These are phyloP conservation scores for Lysiphlebus fabarum DNA, from an alignment of 1,140 invertebrate species.

Conservation along the genomic window DNA sequence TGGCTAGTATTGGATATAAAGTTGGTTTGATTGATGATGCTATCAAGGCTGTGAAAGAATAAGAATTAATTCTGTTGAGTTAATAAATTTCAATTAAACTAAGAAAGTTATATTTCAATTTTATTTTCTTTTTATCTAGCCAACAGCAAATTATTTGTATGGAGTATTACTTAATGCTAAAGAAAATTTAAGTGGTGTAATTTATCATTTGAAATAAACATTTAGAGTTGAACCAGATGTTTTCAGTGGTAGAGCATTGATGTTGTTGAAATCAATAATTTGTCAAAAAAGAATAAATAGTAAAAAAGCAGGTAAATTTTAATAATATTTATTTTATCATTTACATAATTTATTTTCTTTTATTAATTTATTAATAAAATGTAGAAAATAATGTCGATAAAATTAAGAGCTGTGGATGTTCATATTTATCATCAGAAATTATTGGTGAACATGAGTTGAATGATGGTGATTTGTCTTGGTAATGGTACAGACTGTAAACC, in stretches of 20 bases:
- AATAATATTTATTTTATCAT: too few relatives aligned
- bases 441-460: conserved; percentile 32
- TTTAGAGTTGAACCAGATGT: conserved; percentile 60
- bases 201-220: conserved; percentile 66
- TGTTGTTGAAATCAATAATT: conserved; percentile 59
- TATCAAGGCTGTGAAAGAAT: conserved; percentile 58
- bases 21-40: conserved; percentile 64
- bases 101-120: background rate
- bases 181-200: too few relatives aligned
- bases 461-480: conserved; percentile 35
- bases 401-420: too few relatives aligned
- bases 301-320: too few relatives aligned
- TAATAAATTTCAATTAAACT: conserved; percentile 36
- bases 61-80: conserved; percentile 62
- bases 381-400: too few relatives aligned
- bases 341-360: too few relatives aligned
- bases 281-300: conserved; percentile 55
- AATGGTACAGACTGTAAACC: conserved; percentile 37
- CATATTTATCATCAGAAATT: too few relatives aligned
- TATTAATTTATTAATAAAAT: too few relatives aligned
- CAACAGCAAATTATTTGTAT: conserved; percentile 67
- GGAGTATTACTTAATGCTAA: conserved; percentile 66
- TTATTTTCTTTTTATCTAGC: conserved; percentile 53
- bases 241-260: conserved; percentile 56
- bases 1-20: conserved; percentile 63